Base-by-base conservation (phyloP, 2,797 vertebrate genomes). In the Glyptemys insculpta region DNA sequence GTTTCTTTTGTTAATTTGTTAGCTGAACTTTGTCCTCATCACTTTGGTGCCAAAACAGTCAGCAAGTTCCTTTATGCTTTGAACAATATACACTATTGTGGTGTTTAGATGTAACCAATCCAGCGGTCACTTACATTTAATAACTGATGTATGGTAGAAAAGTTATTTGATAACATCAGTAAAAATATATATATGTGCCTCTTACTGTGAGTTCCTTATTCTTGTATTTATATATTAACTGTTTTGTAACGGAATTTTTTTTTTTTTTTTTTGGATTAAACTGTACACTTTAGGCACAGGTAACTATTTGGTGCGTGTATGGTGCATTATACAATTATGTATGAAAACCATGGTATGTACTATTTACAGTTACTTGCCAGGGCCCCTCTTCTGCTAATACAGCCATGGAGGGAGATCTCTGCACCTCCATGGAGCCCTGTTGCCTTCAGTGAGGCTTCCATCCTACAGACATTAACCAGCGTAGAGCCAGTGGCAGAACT, bases 1-100 rank as follows among this genome's bases (percentile, higher is more conserved):
- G 57, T 93, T 89, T 90, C 83, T 72, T 83, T 86, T 93, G 83
- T 56, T 96, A 89, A 34, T 91, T 85, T 92, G 59, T 82, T 79
- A 85, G 37, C 16, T 87, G 37, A 68, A 27, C 34, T 19, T 86
- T 23, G 74, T 90, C 19, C 62, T 89, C 37, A 76, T 91, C 90
- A 53, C 12, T 84, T 25, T 27, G 21, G 7, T 89, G 18, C 44
- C 93, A 87, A 85, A 88, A 80, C 41, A 88, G 27, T 53, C 85
- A 79, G 89, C 34, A 11, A 79, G 1, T 10, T 83, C 49, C 50
- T 59, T 74, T 87, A 76, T 68, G 47, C 74, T 50, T 89, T 74
- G 84, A 72, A 89, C 59, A 92, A 86, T 81, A 31, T 52, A 87
- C 16, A 74, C 29, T 50, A 41, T 72, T 89, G 81, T 56, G 16